phyloP scores from a whole-genome alignment of 2,888 invertebrate genomes.

The Drosophila emarginata region DNA sequence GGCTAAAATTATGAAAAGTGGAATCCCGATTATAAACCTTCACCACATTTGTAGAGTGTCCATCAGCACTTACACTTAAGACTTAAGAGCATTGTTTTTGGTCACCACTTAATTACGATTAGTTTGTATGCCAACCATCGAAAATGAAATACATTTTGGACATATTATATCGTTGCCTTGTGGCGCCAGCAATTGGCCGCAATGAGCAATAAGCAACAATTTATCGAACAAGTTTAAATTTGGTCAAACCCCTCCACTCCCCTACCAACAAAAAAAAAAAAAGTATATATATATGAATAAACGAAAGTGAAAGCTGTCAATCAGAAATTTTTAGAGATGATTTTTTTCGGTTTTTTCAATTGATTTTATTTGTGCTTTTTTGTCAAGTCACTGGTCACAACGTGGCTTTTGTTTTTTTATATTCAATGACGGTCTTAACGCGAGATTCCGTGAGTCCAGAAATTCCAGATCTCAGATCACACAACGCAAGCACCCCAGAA shows the following conservation, averaged over 20 bases:
- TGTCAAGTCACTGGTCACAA: not conserved
- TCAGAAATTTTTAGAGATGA: conserved; percentile 15
- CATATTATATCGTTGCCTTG: conserved; percentile 21
- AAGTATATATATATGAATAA: too few relatives aligned
- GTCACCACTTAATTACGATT: conserved; percentile 61
- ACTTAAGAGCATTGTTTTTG: not conserved
- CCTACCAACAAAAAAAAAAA: too few relatives aligned
- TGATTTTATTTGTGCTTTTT: not conserved
- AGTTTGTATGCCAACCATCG: conserved; percentile 55
- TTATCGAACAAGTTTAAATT: conserved; percentile 1
- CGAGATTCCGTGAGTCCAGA: not conserved
- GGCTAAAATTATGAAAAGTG: not conserved
- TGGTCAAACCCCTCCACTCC: conserved; percentile 4
- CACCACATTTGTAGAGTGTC: not conserved
- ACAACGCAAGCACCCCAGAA: not conserved
- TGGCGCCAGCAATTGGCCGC: conserved; percentile 26
- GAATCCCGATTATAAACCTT: too few relatives aligned
- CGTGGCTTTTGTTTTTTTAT: not conserved
- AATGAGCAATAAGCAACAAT: conserved; percentile 22
- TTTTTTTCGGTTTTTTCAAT: not conserved
- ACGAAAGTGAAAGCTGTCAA: conserved; percentile 47
- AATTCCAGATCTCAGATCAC: not conserved
- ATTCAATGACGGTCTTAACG: not conserved
- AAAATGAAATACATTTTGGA: conserved; percentile 12
- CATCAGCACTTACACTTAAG: not conserved